Base-by-base conservation (phyloP, 2,888 invertebrate species). In the Drosophila mercatorum region DNA sequence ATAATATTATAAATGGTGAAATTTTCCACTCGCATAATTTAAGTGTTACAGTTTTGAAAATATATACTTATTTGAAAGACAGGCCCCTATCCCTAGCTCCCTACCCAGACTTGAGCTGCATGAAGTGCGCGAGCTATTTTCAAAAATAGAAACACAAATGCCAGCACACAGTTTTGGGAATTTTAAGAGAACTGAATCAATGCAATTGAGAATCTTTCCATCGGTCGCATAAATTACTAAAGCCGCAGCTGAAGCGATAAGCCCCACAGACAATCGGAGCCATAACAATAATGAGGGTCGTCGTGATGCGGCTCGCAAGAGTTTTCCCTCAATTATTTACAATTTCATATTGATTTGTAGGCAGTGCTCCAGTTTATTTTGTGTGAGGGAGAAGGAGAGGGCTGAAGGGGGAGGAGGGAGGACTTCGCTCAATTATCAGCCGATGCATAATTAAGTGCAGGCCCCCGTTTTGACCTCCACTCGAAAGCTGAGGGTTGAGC, bases 321-420 rank as follows among this genome's bases (percentile, higher is more conserved):
- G 31, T 40, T 64, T 47, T 68, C 53, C 49, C 67, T 72, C 81
- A 83, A 86, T 80, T 86, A 88, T 80, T 83, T 76, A 85, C 86
- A 85, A 80, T 83, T 82, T 78, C 67, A 68, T 83, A 88, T 83
- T 83, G 83, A 88, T 86, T 83, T 83, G 78, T 65, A 41, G 52
- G 36, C 43, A 61, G 43, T 51, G 41, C 40, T 53, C 46, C 31
- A 43, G 5, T 49, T 61, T 62, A 36, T 43, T 28, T 14, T 55
- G 47, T 6, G 31, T n/a, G 31, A 28, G 28, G 28, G 28, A 28
- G 28, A 28, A 5, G 5, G 5, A 34, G 28, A n/a, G 14, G 5
- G 14, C 22, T 22, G 22, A 2, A 22, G 31, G 7, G 26, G 10
- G 10, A 11, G 43, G 12, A 5, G 43, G 28, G 17, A 2, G 5